Evolutionary conservation across 1,140 invertebrate species (phyloP).

Genomic region (Diachasma alloeum): DNA sequence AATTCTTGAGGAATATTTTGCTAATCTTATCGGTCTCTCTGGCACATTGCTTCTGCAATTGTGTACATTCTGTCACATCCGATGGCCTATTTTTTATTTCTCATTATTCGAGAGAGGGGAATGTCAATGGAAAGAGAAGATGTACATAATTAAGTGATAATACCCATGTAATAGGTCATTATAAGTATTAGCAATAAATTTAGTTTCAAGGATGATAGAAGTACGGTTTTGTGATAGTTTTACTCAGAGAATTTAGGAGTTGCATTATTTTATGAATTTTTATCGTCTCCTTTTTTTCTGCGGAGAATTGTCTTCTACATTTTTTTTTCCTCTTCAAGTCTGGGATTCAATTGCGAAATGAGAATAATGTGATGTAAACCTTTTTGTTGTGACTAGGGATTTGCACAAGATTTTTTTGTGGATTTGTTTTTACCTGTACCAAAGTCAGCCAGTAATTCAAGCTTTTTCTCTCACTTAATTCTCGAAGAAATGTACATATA

Average conservation of each 20-base stretch:
- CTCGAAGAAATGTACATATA: constrained; percentile 7
- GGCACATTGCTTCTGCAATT: not conserved
- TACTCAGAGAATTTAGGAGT: constrained; percentile 26
- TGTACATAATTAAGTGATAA: constrained; percentile 4
- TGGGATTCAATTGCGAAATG: not conserved
- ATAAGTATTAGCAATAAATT: constrained; percentile 4
- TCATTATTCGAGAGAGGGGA: not conserved
- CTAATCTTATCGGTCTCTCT: not conserved
- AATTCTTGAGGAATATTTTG: not conserved
- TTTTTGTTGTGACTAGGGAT: not conserved
- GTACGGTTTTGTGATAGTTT: constrained; percentile 21
- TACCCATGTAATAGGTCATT: not conserved
- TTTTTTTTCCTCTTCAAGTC: not conserved
- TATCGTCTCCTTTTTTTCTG: not conserved
- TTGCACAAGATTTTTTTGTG: constrained; percentile 9
- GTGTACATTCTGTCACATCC: not conserved
- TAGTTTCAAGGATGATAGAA: not conserved
- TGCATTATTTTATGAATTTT: not conserved
- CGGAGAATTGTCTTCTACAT: not conserved
- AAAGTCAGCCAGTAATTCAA: constrained; percentile 31
- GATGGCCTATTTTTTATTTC: not conserved
- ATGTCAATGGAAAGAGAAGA: not conserved
- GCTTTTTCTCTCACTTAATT: not conserved
- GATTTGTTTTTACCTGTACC: constrained; percentile 30
- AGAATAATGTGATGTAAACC: not conserved